Base-by-base conservation (phyloP, 1,140 invertebrate genomes). In the Physella acuta region DNA sequence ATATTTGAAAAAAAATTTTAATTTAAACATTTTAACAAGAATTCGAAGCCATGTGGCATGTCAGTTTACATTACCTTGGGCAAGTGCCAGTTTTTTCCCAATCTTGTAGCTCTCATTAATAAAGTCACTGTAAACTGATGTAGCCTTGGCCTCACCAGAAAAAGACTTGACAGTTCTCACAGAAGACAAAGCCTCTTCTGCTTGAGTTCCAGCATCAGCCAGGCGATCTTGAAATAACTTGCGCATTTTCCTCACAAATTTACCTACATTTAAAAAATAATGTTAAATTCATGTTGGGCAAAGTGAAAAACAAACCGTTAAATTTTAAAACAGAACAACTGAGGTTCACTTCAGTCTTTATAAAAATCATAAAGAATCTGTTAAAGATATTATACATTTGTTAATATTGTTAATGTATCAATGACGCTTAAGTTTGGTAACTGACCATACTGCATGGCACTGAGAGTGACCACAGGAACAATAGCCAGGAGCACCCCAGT, bases 391-490 rank as follows among this genome's bases (percentile, higher is more conserved):
- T n/a, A n/a, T n/a, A n/a, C n/a, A n/a, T n/a, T n/a, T n/a, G n/a
- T n/a, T n/a, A n/a, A n/a, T n/a, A n/a, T n/a, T n/a, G n/a, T n/a
- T n/a, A n/a, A n/a, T n/a, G n/a, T 14, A 49, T 20, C 20, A 70
- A 65, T 20, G 26, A 34, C n/a, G n/a, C n/a, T n/a, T n/a, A n/a
- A n/a, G n/a, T n/a, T n/a, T n/a, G n/a, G 20, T 44, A 59, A 73
- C 74, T 73, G 61, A 81, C 83, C 83, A 78, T 85, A 85, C 61
- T 81, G 78, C 8, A 83, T 80, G 24, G 83, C 80, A 49, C 74
- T 70, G 8, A 85, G 37, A 28, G 80, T 78, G 8, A 85, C 77
- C 67, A 84, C 44, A 3, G 83, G 83, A 28, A 85, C 81, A 3
- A 85, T 80, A 24, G 79, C 77, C 17, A 85, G 58, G 0, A 85